phyloP scores from a whole-genome alignment of 2,797 vertebrate genomes.

The Taeniopygia guttata region DNA sequence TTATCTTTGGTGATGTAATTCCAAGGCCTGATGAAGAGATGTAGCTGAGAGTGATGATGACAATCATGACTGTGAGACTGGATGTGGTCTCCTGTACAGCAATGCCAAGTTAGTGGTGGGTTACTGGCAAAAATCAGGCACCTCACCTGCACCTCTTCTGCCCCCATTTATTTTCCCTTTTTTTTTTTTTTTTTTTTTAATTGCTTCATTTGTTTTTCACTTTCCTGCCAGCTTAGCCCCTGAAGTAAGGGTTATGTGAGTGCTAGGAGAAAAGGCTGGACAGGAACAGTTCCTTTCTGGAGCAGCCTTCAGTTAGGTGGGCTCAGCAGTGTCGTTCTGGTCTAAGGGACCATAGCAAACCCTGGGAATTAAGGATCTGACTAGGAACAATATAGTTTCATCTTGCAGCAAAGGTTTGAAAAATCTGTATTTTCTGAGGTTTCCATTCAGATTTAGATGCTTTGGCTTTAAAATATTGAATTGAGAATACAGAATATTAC shows the following conservation, averaged over 20 bases:
- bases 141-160: rapidly evolving
- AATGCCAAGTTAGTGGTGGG: neutral
- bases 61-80: neutral
- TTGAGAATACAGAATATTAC: neutral
- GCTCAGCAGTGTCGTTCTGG: neutral
- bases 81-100: neutral
- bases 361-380: neutral
- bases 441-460: neutral
- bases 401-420: neutral
- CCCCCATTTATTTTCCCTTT: neutral
- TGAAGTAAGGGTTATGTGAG: neutral
- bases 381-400: neutral
- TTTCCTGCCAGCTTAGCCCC: neutral
- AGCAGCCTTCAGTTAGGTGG: neutral
- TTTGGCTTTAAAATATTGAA: neutral
- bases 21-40: neutral
- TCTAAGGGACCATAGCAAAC: neutral
- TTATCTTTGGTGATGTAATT: neutral
- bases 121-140: neutral
- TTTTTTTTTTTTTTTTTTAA: neutral
- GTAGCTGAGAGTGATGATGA: neutral
- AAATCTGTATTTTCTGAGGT: neutral
- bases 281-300: neutral
- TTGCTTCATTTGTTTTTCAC: neutral
- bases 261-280: neutral